Evolutionary conservation across 2,888 invertebrate species (phyloP).

Genomic region (Nephrotoma guestfalica): DNA sequence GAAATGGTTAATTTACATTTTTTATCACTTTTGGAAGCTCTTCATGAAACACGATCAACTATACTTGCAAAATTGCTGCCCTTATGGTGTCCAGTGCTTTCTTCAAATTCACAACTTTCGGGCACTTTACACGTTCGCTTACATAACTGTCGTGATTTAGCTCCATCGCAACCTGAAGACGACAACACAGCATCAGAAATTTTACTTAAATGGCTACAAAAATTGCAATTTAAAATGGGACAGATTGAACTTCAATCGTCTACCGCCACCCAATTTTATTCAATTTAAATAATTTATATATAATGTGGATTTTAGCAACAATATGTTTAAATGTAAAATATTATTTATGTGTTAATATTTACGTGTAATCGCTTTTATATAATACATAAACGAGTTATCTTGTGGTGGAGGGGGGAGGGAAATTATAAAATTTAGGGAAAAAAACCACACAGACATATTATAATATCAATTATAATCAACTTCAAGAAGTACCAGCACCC

Average conservation of each 20-base stretch:
- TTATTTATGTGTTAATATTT: no score
- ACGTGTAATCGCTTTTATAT: no score
- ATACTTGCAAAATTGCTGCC: slow-evolving; percentile 83
- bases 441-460: no score
- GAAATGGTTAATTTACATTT: slow-evolving; percentile 98
- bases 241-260: slow-evolving; percentile 91
- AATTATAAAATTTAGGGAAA: no score
- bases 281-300: slow-evolving; percentile 35
- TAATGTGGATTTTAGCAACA: no score
- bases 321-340: no score
- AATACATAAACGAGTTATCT: no score
- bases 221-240: slow-evolving; percentile 94
- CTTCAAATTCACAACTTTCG: slow-evolving; percentile 77
- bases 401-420: no score
- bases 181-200: slow-evolving; percentile 34
- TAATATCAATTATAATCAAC: no score
- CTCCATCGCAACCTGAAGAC: slow-evolving; percentile 34
- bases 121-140: slow-evolving; percentile 76
- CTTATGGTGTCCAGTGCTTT: slow-evolving; percentile 90
- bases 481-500: no score
- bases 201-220: slow-evolving; percentile 70
- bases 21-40: slow-evolving; percentile 82
- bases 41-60: slow-evolving; percentile 89
- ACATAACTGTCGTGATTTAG: slow-evolving; percentile 75
- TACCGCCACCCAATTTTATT: slow-evolving; percentile 81